A percentile compares a stretch with the other conserved stretches of the same genome.
Conservation (phyloP, 2,888 invertebrate species). For the Limnephilus auricula region DNA sequence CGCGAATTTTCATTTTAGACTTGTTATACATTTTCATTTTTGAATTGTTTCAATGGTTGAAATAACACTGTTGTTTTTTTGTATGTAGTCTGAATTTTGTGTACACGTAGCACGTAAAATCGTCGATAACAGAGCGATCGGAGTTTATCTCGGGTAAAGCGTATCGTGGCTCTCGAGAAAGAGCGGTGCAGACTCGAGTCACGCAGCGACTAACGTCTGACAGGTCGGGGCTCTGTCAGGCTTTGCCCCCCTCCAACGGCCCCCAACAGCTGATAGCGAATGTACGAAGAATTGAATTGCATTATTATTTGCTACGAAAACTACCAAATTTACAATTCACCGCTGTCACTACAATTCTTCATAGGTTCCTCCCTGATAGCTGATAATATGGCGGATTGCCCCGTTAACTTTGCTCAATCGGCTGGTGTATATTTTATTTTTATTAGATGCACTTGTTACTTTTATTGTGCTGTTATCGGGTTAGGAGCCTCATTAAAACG, state of each 20-base stretch:
- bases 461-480: background rate
- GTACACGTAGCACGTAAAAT: constrained; percentile 52
- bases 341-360: background rate
- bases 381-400: background rate
- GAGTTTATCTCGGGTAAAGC: constrained; percentile 23
- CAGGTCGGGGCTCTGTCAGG: background rate
- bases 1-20: constrained; percentile 57
- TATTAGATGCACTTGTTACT: background rate
- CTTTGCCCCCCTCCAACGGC: constrained; percentile 42
- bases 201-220: constrained; percentile 52
- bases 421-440: background rate
- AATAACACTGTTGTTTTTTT: constrained; percentile 10
- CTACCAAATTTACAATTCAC: constrained; percentile 41
- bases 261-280: constrained; percentile 54
- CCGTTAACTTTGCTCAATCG: background rate
- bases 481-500: background rate
- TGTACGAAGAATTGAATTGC: constrained; percentile 20
- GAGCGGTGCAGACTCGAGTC: constrained; percentile 5
- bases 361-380: constrained; percentile 19
- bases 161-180: background rate
- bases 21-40: constrained; percentile 58
- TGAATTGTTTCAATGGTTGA: background rate
- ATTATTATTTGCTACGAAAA: background rate
- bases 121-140: constrained; percentile 51
- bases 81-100: background rate